Evolutionary conservation across 2,797 vertebrate species (phyloP).

Genomic region (Morus bassanus): DNA sequence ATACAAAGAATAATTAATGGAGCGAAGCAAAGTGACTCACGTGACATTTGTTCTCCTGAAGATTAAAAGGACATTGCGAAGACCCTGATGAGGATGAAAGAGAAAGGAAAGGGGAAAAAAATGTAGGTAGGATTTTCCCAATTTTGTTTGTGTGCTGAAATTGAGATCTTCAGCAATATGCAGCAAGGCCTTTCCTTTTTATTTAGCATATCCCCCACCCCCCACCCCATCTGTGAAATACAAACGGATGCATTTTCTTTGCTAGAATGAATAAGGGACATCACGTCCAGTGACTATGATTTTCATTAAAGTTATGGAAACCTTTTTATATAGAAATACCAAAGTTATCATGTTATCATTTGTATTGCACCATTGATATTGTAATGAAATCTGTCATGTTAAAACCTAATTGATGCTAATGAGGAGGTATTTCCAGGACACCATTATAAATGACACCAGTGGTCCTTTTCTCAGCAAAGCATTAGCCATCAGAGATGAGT

Average conservation of each 20-base stretch:
- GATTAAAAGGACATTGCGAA: neutral
- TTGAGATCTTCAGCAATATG: neutral
- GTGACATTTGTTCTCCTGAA: neutral
- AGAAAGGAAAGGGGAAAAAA: neutral
- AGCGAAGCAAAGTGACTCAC: neutral
- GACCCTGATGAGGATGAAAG: neutral
- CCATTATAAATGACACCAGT: neutral
- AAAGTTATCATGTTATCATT: neutral
- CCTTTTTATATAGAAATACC: neutral
- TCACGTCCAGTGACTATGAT: neutral
- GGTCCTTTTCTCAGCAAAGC: neutral
- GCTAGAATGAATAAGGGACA: neutral
- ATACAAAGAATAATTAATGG: neutral
- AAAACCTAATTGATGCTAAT: neutral
- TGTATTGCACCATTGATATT: neutral
- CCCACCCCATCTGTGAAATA: neutral
- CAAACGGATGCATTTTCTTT: neutral
- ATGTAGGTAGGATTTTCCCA: neutral
- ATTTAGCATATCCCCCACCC: neutral
- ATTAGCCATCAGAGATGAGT: neutral
- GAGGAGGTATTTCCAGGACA: neutral
- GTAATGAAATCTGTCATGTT: neutral
- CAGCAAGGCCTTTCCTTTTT: neutral
- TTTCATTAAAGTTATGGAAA: neutral
- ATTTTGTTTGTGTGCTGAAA: neutral